Percentiles rank a stretch among this genome's conserved stretches.
Evolutionary conservation across 2,797 vertebrate genomes (phyloP).

Genomic region (Platyrinchus mystaceus): DNA sequence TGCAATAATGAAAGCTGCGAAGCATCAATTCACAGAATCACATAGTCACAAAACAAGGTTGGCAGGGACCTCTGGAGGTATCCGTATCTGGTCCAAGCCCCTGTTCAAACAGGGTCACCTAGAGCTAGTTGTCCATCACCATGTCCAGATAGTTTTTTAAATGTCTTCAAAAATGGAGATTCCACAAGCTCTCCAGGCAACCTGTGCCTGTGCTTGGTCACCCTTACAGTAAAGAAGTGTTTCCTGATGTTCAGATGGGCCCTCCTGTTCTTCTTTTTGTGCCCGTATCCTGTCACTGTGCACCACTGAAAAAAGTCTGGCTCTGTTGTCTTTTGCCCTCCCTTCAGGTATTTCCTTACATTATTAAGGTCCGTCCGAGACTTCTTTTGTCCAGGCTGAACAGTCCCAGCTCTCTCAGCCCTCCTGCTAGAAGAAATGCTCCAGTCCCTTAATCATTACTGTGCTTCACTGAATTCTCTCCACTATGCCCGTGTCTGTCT

Average conservation of each 20-base stretch:
- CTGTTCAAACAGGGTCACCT: neutral
- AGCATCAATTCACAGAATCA: neutral
- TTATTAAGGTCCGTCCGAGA: neutral
- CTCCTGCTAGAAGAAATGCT: neutral
- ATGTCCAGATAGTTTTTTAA: neutral
- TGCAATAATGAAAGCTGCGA: neutral
- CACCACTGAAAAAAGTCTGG: neutral
- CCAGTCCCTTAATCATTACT: neutral
- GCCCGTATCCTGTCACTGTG: neutral
- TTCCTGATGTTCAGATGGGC: neutral
- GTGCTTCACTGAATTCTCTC: neutral
- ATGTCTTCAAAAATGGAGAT: neutral
- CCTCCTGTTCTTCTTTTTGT: neutral
- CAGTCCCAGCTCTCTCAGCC: neutral
- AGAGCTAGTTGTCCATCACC: neutral
- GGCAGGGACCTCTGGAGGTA: neutral
- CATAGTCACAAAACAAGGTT: neutral
- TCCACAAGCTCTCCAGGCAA: neutral
- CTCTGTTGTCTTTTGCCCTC: neutral
- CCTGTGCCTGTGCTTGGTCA: neutral
- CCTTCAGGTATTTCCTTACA: neutral
- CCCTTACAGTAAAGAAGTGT: neutral
- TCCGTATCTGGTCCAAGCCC: neutral
- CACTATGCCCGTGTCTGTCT: neutral
- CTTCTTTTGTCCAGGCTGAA: neutral